These are phyloP conservation scores for Apolygus lucorum DNA, from an alignment of 1,140 invertebrate species.

Conservation along the genomic window DNA sequence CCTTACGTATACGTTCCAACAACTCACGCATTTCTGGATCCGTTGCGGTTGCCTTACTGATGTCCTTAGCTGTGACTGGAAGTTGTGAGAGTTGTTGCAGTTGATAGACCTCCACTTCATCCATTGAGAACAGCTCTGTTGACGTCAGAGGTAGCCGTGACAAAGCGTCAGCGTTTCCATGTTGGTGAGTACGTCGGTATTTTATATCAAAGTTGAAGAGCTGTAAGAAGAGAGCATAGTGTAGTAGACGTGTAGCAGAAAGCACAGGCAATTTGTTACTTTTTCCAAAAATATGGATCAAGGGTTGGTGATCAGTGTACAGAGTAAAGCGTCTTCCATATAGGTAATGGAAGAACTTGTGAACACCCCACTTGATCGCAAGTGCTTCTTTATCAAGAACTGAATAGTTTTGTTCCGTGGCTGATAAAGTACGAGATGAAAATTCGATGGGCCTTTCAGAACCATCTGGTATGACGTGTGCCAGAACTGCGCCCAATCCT, in stretches of 20 bases:
- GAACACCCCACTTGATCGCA: slow-evolving; percentile 22
- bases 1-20: not conserved
- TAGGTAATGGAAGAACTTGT: slow-evolving; percentile 29
- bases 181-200: slow-evolving; percentile 30
- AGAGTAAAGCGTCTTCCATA: slow-evolving; percentile 40
- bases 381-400: slow-evolving; percentile 44
- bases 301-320: slow-evolving; percentile 43
- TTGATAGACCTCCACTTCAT: not conserved
- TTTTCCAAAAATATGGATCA: slow-evolving; percentile 40
- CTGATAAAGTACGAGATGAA: slow-evolving; percentile 35
- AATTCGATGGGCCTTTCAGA: not conserved
- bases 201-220: slow-evolving; percentile 38
- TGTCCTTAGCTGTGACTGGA: not conserved
- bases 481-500: slow-evolving; percentile 34
- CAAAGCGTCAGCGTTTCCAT: slow-evolving; percentile 36
- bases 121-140: not conserved
- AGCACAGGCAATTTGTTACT: slow-evolving; percentile 35
- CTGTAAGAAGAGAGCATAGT: slow-evolving; percentile 37
- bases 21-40: not conserved
- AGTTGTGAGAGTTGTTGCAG: not conserved
- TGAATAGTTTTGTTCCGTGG: slow-evolving; percentile 39
- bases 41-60: not conserved
- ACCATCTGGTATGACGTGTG: slow-evolving; percentile 28
- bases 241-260: slow-evolving; percentile 35
- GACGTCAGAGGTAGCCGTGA: slow-evolving; percentile 31